These are phyloP conservation scores for Acrobasis consociella DNA, from an alignment of 2,888 invertebrate genomes.

Conservation along the genomic window DNA sequence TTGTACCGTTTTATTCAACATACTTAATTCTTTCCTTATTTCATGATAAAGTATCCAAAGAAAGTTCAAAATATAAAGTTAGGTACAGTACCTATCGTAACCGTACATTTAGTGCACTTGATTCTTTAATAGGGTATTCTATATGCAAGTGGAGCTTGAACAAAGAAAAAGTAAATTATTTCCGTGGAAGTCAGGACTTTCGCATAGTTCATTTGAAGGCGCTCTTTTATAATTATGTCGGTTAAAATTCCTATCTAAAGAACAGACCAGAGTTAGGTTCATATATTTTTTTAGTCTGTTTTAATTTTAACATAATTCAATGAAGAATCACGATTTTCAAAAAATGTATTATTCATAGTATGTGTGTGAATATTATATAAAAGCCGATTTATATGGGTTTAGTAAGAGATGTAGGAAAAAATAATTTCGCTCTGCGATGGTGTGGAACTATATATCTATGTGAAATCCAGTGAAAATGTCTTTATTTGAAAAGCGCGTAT, in stretches of 20 bases:
- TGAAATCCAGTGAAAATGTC: too few relatives aligned
- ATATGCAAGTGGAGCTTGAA: conserved; percentile 15
- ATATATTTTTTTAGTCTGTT: background rate
- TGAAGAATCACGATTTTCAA: too few relatives aligned
- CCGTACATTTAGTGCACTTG: conserved; percentile 8
- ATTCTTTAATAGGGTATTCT: conserved; percentile 18
- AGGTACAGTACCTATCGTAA: background rate
- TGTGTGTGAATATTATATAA: too few relatives aligned
- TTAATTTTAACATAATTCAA: background rate
- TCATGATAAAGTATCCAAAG: too few relatives aligned
- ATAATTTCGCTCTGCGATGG: too few relatives aligned
- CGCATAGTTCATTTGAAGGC: conserved; percentile 18
- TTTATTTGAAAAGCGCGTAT: too few relatives aligned
- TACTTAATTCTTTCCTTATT: too few relatives aligned
- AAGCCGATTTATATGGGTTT: too few relatives aligned
- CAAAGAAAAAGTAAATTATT: conserved; percentile 19
- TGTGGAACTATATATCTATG: too few relatives aligned
- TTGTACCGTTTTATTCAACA: too few relatives aligned
- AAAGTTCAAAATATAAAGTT: background rate
- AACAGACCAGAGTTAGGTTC: background rate
- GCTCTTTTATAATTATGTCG: conserved; percentile 15
- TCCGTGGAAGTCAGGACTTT: conserved; percentile 11
- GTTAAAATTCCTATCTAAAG: background rate
- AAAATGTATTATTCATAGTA: too few relatives aligned
- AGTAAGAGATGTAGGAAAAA: too few relatives aligned